These are phyloP conservation scores for Rhabdophis nuchalis DNA, from an alignment of 2,797 vertebrate species.

Conservation along the genomic window DNA sequence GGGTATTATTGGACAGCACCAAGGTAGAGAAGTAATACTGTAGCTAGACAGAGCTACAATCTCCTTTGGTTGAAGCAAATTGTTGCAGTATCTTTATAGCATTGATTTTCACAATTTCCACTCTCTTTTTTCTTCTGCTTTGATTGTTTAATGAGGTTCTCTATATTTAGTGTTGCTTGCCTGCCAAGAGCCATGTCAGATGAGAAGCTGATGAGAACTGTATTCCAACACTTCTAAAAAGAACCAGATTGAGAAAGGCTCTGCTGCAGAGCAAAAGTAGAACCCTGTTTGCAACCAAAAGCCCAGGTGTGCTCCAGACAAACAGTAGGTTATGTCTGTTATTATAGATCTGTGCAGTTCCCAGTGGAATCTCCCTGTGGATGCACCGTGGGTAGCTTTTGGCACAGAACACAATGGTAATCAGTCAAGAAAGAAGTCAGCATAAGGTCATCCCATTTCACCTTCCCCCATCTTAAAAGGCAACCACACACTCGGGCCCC, in stretches of 20 bases:
- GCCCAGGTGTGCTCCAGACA: not conserved
- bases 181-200: not conserved
- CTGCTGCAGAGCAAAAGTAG: not conserved
- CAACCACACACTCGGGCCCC: not conserved
- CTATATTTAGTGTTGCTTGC: not conserved
- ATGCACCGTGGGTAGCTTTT: not conserved
- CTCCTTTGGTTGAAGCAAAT: not conserved
- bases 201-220: not conserved
- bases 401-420: not conserved
- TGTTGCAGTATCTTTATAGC: not conserved
- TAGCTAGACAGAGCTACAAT: not conserved
- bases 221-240: not conserved
- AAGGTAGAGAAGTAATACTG: not conserved
- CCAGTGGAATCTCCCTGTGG: not conserved
- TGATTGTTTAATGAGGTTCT: not conserved
- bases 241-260: not conserved
- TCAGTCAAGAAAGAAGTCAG: not conserved
- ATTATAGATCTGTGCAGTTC: not conserved
- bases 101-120: not conserved
- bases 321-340: not conserved
- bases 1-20: not conserved
- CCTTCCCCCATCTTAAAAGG: not conserved
- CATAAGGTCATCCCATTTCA: not conserved
- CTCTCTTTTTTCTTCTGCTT: not conserved
- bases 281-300: not conserved